Conservation (phyloP, 2,113 vertebrate species). For the Cryptotis parvus region DNA sequence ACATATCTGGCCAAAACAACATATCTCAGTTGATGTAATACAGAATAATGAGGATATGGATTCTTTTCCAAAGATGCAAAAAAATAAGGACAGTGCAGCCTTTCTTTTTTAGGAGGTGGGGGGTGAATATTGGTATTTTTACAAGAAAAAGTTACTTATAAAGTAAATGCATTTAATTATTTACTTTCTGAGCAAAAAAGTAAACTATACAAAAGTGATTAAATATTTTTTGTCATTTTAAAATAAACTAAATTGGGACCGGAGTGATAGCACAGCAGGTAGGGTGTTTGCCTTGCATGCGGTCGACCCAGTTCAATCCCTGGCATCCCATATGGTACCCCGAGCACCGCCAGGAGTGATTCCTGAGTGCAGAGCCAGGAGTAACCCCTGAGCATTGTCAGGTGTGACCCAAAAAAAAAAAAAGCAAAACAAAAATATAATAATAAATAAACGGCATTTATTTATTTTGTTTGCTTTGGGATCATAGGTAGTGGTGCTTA, state of each 20-base stretch:
- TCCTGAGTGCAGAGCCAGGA: no score
- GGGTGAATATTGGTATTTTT: conserved; percentile 5
- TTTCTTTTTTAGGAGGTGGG: neutral
- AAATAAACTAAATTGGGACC: conserved; percentile 4
- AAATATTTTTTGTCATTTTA: conserved; percentile 11
- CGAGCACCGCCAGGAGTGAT: no score
- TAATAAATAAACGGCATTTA: no score
- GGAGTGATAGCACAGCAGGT: no score
- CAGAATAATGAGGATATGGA: neutral
- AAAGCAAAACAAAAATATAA: no score
- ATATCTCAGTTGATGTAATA: neutral
- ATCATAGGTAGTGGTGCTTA: neutral
- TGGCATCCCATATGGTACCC: no score
- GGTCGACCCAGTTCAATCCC: no score
- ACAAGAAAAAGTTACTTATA: conserved; percentile 24
- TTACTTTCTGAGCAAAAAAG: no score
- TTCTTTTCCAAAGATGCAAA: conserved; percentile 32
- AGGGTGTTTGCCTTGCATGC: no score
- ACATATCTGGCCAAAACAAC: neutral
- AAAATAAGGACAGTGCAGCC: neutral
- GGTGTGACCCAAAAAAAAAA: no score
- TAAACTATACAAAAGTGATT: no score
- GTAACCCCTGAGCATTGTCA: no score
- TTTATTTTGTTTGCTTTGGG: neutral
- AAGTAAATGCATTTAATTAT: neutral